Percentiles rank a stretch among this genome's conserved stretches.
These are phyloP conservation scores for Diarsia rubi DNA, from an alignment of 2,888 invertebrate species.

Conservation along the genomic window DNA sequence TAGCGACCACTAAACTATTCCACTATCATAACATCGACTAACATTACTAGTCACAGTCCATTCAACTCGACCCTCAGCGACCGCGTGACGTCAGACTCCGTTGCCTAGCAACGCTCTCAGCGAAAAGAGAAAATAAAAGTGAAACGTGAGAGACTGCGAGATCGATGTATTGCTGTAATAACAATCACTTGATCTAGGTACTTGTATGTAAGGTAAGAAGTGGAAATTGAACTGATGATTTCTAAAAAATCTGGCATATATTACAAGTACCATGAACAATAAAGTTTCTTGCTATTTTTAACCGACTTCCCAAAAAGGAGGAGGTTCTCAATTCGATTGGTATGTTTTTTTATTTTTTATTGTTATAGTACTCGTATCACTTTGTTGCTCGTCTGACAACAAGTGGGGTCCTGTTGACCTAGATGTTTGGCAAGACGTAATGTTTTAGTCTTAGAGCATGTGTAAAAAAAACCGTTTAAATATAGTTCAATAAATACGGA, in stretches of 20 bases:
- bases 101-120: slow-evolving; percentile 58
- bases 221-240: not conserved
- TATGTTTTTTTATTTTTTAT: too few relatives aligned
- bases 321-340: too few relatives aligned
- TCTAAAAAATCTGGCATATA: slow-evolving; percentile 11
- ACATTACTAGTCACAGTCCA: slow-evolving; percentile 11
- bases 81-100: slow-evolving; percentile 64
- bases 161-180: slow-evolving; percentile 65
- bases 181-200: slow-evolving; percentile 60
- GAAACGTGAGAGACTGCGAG: slow-evolving; percentile 75
- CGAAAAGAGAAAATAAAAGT: slow-evolving; percentile 81
- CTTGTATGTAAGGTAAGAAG: slow-evolving; percentile 19
- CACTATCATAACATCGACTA: slow-evolving; percentile 23
- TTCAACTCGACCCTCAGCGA: slow-evolving; percentile 66
- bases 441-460: too few relatives aligned
- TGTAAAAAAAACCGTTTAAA: too few relatives aligned
- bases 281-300: not conserved
- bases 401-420: too few relatives aligned
- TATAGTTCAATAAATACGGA: too few relatives aligned
- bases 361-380: too few relatives aligned
- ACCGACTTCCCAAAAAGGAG: too few relatives aligned
- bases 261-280: not conserved
- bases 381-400: too few relatives aligned
- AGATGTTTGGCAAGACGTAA: too few relatives aligned
- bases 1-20: not conserved